Evolutionary conservation across 2,888 invertebrate species (phyloP).

Genomic region (Dioctria rufipes): DNA sequence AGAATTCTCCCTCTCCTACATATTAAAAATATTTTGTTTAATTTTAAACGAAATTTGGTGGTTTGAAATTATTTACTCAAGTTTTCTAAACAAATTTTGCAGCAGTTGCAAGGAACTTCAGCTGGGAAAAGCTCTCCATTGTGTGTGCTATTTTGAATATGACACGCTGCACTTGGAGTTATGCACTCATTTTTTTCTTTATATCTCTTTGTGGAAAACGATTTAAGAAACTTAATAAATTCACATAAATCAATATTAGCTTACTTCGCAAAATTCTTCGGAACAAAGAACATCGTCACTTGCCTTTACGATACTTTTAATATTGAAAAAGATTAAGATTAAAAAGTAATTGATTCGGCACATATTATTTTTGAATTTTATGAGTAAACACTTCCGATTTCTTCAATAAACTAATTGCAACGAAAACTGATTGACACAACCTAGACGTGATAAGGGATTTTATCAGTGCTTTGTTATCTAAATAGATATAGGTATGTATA

Average conservation of each 20-base stretch:
- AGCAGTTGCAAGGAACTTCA: constrained; percentile 78
- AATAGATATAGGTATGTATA: no score
- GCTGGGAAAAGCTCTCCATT: constrained; percentile 74
- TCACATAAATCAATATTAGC: constrained; percentile 1
- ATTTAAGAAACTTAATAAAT: background rate
- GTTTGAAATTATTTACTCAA: background rate
- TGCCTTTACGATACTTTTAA: background rate
- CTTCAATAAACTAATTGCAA: background rate
- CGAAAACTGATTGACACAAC: background rate
- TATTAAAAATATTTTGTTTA: background rate
- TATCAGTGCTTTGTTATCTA: background rate
- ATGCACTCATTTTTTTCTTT: constrained; percentile 68
- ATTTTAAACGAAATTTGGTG: no score
- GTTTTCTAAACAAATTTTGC: constrained; percentile 63
- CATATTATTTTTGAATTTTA: background rate
- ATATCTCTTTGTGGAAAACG: constrained; percentile 62
- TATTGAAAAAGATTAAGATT: background rate
- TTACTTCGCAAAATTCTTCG: constrained; percentile 70
- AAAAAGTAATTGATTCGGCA: background rate
- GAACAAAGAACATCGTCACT: constrained; percentile 68
- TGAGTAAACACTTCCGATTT: background rate
- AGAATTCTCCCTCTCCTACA: constrained; percentile 71
- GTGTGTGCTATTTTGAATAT: constrained; percentile 74
- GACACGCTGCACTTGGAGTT: constrained; percentile 71
- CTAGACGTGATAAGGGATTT: background rate